A percentile compares a stretch with the other conserved stretches of the same genome.
Evolutionary conservation across 2,797 vertebrate genomes (phyloP).

Genomic region (Tapera naevia): DNA sequence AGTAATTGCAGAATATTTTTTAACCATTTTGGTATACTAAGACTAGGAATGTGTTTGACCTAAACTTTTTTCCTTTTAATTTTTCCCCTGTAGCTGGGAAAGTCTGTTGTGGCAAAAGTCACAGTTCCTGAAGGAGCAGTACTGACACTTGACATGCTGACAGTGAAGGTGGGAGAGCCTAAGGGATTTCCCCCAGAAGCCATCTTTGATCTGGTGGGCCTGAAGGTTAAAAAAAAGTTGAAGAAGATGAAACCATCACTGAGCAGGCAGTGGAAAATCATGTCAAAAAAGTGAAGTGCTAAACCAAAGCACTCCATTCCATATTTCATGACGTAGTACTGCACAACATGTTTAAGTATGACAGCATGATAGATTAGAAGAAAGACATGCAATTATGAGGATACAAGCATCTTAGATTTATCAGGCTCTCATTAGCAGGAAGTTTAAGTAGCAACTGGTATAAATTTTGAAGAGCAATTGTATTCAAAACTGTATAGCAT

Average conservation of each 20-base stretch:
- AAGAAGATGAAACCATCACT: slow-evolving; percentile 87
- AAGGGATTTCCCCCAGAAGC: slow-evolving; percentile 89
- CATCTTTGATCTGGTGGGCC: slow-evolving; percentile 90
- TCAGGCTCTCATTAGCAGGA: background rate
- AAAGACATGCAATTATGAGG: background rate
- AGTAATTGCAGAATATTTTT: background rate
- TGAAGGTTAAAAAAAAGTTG: slow-evolving; percentile 79
- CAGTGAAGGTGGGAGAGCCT: slow-evolving; percentile 93
- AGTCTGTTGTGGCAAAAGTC: slow-evolving; percentile 91
- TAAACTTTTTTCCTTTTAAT: background rate
- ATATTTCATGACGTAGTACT: background rate
- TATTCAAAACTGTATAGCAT: background rate
- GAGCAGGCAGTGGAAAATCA: slow-evolving; percentile 84
- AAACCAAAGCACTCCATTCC: background rate
- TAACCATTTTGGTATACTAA: background rate
- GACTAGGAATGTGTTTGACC: background rate
- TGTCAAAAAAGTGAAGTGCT: slow-evolving; percentile 85
- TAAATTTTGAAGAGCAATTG: background rate
- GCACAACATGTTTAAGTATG: background rate
- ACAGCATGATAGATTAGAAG: background rate
- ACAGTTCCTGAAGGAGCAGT: slow-evolving; percentile 84
- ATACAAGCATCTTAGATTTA: background rate
- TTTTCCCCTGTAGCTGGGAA: slow-evolving; percentile 84
- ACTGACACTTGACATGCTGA: slow-evolving; percentile 89
- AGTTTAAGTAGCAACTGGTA: background rate